Evolutionary conservation across 2,888 invertebrate species (phyloP), one percentile per base, ranked within the genome.

Genomic region (Pollenia labialis): DNA sequence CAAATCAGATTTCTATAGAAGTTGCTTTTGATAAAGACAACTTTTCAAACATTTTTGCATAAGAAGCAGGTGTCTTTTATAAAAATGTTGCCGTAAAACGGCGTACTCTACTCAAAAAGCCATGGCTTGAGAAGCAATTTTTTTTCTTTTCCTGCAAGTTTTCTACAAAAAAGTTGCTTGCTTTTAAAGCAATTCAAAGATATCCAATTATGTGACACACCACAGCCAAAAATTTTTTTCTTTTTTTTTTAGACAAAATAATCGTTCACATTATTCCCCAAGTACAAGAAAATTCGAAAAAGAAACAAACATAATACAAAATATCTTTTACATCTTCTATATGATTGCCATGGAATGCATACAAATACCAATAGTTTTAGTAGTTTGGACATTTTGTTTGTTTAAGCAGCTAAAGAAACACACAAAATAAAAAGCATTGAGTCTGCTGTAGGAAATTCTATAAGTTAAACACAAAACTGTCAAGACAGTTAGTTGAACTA

Each of bases 401-500:
- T 62, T 76, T 48, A 71, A 66, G 18, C 44, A 66, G 42, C 18
- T 52, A n/a, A 76, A 46, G 52, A 66, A 75, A 32, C 12, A 68
- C 3, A 46, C 42, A 79, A 23, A 23, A 44, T 11, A 11, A 56
- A 62, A 66, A 46, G 10, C 32, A 48, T 40, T 1, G 42, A 74
- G 16, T 12, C 48, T 64, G 44, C 18, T 52, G 18, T 74, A 9
- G 18, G 48, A 52, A 69, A 48, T 64, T 62, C 9, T 46, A 58
- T 44, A 81, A 87, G 66, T 77, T 84, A 72, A 81, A 77, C 71
- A 81, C 44, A 68, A 87, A 87, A 76, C 72, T 76, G 60, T 84
- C 81, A 81, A 72, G 72, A 81, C 76, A 81, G 64, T 87, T 84
- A 81, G 81, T 87, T 81, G 66, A 84, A 81, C 87, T 84, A 84